Evolutionary conservation across 2,113 vertebrate species (phyloP), one percentile per base, ranked within the genome.

Genomic region (Mormyrus lacerda): DNA sequence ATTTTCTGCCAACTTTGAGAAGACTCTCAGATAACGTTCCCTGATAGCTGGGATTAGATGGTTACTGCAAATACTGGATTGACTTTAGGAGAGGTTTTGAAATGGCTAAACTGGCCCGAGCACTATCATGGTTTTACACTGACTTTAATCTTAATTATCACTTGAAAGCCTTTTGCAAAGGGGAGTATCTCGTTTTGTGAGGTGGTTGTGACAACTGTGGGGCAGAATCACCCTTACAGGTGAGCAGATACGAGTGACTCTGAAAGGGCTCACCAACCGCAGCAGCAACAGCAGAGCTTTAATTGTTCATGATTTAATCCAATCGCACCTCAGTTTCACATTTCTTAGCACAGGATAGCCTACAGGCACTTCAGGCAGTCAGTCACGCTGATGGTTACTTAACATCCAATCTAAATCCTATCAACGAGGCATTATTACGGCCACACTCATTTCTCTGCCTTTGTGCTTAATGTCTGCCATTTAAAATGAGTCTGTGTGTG

Each of bases 321-420:
- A 95, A 94, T 96, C 94, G 94, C 93, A 94, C 91, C 92, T 92
- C 93, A 93, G 94, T 95, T 95, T 93, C 93, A 93, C 91, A 94
- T 94, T 94, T 94, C 94, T 94, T 89, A 88, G 89, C 90, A 92
- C 92, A 90, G 94, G 90, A 91, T 91, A 91, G 93, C 92, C 92
- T 91, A 87, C 92, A 92, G 91, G 91, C 93, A 93, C 92, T 89
- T 89, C 93, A 95, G 92, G 94, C 95, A 96, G 95, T 95, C 94
- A 95, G 92, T 90, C 61, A 61, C 88, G 94, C 95, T 95, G 95
- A 96, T 96, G 94, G 94, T 96, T 96, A 95, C 95, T 96, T 96
- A 96, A 96, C 95, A 95, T 95, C 94, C 95, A 96, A 96, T 96
- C 96, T 95, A 95, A 95, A 95, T 95, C 95, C 94, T 95, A 95